Evolutionary conservation across 2,113 vertebrate species (phyloP).

Genomic region (Crotalus viridis): DNA sequence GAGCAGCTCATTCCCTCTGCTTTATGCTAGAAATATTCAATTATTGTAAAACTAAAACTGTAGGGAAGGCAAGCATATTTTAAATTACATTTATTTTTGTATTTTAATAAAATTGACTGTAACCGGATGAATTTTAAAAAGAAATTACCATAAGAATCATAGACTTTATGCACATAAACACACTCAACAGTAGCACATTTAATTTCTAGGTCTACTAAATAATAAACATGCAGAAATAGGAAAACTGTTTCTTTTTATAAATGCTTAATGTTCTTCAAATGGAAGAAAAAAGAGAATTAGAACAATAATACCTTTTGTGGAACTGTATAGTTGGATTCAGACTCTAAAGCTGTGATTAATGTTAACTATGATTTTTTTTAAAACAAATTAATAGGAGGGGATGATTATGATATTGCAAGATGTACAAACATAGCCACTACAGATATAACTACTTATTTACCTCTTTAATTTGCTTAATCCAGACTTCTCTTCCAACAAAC

Average conservation of each 20-base stretch:
- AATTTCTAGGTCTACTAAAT: background rate
- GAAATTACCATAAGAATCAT: background rate
- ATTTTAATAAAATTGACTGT: background rate
- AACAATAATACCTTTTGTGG: background rate
- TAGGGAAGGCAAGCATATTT: conserved; percentile 11
- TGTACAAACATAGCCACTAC: background rate
- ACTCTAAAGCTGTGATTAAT: background rate
- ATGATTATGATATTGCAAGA: background rate
- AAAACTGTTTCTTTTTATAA: background rate
- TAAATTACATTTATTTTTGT: background rate
- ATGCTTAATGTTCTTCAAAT: background rate
- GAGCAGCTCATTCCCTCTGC: conserved; percentile 6
- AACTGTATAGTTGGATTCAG: background rate
- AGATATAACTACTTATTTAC: conserved; percentile 61
- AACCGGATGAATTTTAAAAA: conserved; percentile 8
- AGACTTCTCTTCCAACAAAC: conserved; percentile 81
- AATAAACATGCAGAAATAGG: background rate
- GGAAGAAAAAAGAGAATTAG: background rate
- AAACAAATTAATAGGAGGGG: background rate
- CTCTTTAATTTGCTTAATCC: conserved; percentile 88
- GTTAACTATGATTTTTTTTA: background rate
- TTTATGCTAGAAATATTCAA: background rate
- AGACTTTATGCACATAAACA: background rate
- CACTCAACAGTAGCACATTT: background rate
- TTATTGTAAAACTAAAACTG: conserved; percentile 10